phyloP scores from a whole-genome alignment of 2,113 vertebrate genomes.

The Crotalus helleri region DNA sequence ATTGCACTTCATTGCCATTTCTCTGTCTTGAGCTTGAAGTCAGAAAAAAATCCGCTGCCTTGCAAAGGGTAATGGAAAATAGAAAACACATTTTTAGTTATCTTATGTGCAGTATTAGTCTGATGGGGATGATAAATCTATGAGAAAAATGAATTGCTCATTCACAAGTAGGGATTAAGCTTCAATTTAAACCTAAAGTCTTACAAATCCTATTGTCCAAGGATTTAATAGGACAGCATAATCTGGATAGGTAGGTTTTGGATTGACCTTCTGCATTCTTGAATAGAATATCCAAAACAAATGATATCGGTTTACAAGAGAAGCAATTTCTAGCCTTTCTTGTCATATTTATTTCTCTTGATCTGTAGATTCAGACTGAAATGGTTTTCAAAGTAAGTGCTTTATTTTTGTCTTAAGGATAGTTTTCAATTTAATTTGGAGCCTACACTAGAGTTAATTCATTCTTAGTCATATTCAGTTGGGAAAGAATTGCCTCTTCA shows the following conservation, averaged over 20 bases:
- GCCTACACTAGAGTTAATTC: slow-evolving; percentile 31
- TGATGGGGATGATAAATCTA: slow-evolving; percentile 46
- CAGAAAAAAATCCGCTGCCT: slow-evolving; percentile 28
- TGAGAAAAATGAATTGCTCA: slow-evolving; percentile 64
- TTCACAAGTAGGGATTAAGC: slow-evolving; percentile 65
- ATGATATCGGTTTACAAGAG: slow-evolving; percentile 14
- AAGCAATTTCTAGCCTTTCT: slow-evolving; percentile 4
- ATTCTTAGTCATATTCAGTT: slow-evolving; percentile 42
- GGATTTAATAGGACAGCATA: slow-evolving; percentile 41
- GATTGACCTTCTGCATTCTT: slow-evolving; percentile 40
- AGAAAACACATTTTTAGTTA: slow-evolving; percentile 51
- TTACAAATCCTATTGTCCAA: slow-evolving; percentile 52
- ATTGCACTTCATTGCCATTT: slow-evolving; percentile 1
- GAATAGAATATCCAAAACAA: slow-evolving; percentile 57
- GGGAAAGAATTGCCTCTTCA: slow-evolving; percentile 23
- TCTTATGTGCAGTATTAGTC: slow-evolving; percentile 33
- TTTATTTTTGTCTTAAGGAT: slow-evolving; percentile 29
- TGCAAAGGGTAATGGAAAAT: slow-evolving; percentile 48
- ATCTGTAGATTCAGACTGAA: slow-evolving; percentile 6
- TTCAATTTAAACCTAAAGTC: slow-evolving; percentile 64
- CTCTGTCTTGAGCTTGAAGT: not conserved
- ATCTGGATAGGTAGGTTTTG: slow-evolving; percentile 30
- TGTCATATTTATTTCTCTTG: slow-evolving; percentile 11
- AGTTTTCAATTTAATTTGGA: slow-evolving; percentile 37
- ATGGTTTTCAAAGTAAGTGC: slow-evolving; percentile 18